A percentile compares a stretch with the other conserved stretches of the same genome.
Conservation (phyloP, 1,140 invertebrate genomes). For the Bombus terrestris region DNA sequence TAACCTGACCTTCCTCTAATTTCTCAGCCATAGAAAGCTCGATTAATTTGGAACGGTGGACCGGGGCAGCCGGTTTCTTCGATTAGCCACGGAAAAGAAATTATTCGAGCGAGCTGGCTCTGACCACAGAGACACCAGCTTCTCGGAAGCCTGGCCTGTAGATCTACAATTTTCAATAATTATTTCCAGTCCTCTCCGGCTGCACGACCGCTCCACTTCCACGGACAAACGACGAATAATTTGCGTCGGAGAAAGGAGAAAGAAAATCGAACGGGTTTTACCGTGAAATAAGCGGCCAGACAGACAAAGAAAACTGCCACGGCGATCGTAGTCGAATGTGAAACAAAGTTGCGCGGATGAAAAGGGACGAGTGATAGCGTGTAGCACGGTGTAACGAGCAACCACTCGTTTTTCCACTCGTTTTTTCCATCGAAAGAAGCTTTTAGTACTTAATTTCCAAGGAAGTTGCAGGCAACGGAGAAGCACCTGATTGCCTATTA, state of each 20-base stretch:
- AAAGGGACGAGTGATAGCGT: background rate
- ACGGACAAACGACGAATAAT: conserved; percentile 8
- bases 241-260: background rate
- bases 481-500: background rate
- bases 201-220: conserved; percentile 9
- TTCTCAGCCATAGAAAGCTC: conserved; percentile 9
- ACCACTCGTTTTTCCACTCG: background rate
- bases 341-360: background rate
- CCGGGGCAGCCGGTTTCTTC: conserved; percentile 27
- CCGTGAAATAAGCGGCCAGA: background rate
- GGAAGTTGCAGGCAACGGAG: background rate
- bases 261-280: conserved; percentile 13
- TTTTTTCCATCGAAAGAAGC: background rate
- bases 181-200: conserved; percentile 25
- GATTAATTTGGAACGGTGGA: conserved; percentile 42
- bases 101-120: background rate
- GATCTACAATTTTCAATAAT: conserved; percentile 49
- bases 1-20: conserved; percentile 34
- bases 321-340: background rate
- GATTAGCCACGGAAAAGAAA: conserved; percentile 29
- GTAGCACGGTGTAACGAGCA: conserved; percentile 2
- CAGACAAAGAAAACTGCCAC: background rate
- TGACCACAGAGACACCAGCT: conserved; percentile 43
- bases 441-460: background rate
- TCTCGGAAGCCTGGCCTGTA: conserved; percentile 20